These are phyloP conservation scores for Champsocephalus gunnari DNA, from an alignment of 2,797 vertebrate species.

Conservation along the genomic window DNA sequence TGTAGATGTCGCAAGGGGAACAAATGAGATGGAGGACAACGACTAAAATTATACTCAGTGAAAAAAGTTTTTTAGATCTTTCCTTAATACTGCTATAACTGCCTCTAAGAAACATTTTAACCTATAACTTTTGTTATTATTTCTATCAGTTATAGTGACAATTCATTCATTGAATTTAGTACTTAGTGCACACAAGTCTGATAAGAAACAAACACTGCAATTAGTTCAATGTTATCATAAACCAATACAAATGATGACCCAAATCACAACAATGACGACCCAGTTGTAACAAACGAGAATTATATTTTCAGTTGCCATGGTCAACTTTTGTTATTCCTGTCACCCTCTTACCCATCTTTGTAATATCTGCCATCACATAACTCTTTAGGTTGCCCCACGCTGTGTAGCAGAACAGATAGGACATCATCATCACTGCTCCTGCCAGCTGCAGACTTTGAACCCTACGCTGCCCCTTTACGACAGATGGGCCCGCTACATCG, in stretches of 20 bases:
- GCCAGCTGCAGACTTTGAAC: constrained; percentile 36
- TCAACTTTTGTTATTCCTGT: constrained; percentile 14
- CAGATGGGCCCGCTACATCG: constrained; percentile 75
- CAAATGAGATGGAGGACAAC: constrained; percentile 21
- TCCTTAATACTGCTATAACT: background rate
- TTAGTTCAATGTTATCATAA: no score
- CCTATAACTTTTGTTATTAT: no score
- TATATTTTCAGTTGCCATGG: background rate
- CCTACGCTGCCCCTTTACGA: constrained; percentile 46
- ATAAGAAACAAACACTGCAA: no score
- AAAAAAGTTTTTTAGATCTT: background rate
- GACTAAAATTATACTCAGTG: constrained; percentile 27
- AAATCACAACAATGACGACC: no score
- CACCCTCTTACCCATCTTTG: background rate
- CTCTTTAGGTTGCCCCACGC: background rate
- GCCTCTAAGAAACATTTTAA: background rate
- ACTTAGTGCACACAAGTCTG: no score
- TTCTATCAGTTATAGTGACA: no score
- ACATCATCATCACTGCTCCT: constrained; percentile 30
- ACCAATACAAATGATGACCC: no score
- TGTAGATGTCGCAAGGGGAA: constrained; percentile 24
- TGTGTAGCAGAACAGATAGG: constrained; percentile 4
- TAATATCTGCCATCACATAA: constrained; percentile 36
- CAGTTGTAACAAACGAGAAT: background rate
- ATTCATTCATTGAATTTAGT: no score